A percentile compares a stretch with the other conserved stretches of the same genome.
Conservation (phyloP, 2,888 invertebrate genomes). For the Ernsta delagoae region DNA sequence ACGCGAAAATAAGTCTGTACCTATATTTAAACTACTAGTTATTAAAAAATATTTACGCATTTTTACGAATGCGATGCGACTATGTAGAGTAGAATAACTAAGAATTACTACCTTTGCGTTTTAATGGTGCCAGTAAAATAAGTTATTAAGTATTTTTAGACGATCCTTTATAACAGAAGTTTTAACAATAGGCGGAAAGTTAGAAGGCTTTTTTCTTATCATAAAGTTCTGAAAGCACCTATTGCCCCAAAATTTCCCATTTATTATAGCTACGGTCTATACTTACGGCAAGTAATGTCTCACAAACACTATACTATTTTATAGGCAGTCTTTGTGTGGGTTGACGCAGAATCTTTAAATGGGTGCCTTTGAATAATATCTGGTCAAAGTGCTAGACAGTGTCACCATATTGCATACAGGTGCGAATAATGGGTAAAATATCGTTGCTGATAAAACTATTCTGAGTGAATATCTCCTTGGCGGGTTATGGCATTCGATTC, state of each 20-base stretch:
- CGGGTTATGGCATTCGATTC: too few relatives aligned
- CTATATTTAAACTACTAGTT: too few relatives aligned
- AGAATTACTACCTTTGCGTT: too few relatives aligned
- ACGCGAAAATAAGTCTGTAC: too few relatives aligned
- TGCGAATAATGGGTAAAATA: not conserved
- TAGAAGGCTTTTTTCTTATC: not conserved
- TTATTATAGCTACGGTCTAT: not conserved
- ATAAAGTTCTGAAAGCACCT: conserved; percentile 1
- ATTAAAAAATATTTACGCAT: too few relatives aligned
- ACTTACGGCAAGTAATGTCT: not conserved
- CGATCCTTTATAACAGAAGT: not conserved
- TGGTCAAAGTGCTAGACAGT: not conserved
- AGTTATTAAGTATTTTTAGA: not conserved
- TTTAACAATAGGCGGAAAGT: not conserved
- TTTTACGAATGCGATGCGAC: too few relatives aligned
- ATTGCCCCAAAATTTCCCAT: not conserved
- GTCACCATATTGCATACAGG: not conserved
- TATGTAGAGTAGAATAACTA: too few relatives aligned
- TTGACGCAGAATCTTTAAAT: not conserved
- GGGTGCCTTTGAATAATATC: not conserved
- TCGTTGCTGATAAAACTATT: not conserved
- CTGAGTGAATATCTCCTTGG: too few relatives aligned
- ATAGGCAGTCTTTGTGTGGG: not conserved
- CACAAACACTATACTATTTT: not conserved
- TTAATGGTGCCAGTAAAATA: too few relatives aligned